Percentiles rank a stretch among this genome's conserved stretches.
phyloP scores from a whole-genome alignment of 2,888 invertebrate genomes.

The Chirona hameri region DNA sequence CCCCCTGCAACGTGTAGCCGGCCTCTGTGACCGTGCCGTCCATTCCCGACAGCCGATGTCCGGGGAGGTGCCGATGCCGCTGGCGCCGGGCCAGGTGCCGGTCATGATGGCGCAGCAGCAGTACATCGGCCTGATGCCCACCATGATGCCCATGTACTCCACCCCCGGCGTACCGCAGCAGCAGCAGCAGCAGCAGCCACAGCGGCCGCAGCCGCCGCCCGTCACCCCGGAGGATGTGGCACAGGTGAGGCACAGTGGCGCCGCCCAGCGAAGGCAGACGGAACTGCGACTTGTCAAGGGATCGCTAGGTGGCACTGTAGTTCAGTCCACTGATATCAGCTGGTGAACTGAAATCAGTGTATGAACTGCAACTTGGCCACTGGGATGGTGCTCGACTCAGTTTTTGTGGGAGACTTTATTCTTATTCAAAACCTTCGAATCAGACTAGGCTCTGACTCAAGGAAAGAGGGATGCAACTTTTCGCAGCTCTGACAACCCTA shows the following conservation, averaged over 20 bases:
- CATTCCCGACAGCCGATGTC: not conserved
- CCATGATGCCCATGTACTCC: constrained; percentile 1
- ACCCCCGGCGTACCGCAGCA: not conserved
- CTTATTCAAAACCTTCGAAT: too few species aligned
- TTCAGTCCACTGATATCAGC: too few species aligned
- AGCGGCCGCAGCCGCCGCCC: not conserved
- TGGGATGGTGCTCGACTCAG: too few species aligned
- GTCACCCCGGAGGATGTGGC: not conserved
- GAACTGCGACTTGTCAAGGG: not conserved
- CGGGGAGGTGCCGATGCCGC: not conserved
- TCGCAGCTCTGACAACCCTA: too few species aligned
- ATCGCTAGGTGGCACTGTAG: not conserved
- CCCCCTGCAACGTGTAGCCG: too few species aligned
- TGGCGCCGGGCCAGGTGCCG: not conserved
- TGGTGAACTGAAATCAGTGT: too few species aligned
- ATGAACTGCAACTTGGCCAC: too few species aligned
- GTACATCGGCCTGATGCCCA: constrained; percentile 6
- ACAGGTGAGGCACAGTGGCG: not conserved
- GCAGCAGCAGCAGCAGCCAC: not conserved
- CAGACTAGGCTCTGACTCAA: too few species aligned
- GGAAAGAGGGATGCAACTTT: too few species aligned
- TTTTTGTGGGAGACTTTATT: too few species aligned
- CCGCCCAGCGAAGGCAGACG: not conserved
- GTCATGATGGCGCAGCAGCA: constrained; percentile 13
- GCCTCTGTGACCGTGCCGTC: too few species aligned